These are phyloP conservation scores for Kryptopterus vitreolus DNA, from an alignment of 2,797 vertebrate genomes.

Conservation along the genomic window DNA sequence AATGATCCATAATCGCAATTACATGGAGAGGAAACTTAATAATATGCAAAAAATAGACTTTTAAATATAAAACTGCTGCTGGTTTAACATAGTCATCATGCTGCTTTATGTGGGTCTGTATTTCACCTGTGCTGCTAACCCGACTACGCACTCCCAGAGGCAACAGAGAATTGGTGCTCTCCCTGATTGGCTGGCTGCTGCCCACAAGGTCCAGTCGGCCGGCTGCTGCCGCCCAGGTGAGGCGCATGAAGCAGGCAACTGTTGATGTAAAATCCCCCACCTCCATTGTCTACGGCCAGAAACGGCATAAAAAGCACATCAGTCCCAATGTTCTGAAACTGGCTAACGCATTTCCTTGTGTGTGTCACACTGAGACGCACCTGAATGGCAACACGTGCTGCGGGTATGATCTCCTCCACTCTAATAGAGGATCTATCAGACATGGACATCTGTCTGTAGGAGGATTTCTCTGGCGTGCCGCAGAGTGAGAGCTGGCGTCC, in stretches of 20 bases:
- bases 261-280: conserved; percentile 95
- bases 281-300: conserved; percentile 88
- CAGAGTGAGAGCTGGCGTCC: conserved; percentile 93
- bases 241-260: conserved; percentile 95
- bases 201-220: conserved; percentile 95
- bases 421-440: conserved; percentile 97
- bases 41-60: not conserved
- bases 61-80: not conserved
- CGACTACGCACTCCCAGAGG: conserved; percentile 88
- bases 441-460: conserved; percentile 92
- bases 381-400: conserved; percentile 95
- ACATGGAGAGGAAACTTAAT: not conserved
- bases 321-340: not conserved
- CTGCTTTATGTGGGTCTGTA: not conserved
- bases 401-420: conserved; percentile 97
- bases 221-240: conserved; percentile 97
- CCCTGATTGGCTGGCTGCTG: conserved; percentile 94
- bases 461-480: conserved; percentile 94
- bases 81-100: not conserved
- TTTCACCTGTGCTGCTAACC: conserved; percentile 94
- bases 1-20: not conserved
- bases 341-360: not conserved
- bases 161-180: conserved; percentile 84
- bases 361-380: conserved; percentile 1
- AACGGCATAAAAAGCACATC: not conserved